phyloP scores from a whole-genome alignment of 2,113 vertebrate species.

The Hiodon tergisus region DNA sequence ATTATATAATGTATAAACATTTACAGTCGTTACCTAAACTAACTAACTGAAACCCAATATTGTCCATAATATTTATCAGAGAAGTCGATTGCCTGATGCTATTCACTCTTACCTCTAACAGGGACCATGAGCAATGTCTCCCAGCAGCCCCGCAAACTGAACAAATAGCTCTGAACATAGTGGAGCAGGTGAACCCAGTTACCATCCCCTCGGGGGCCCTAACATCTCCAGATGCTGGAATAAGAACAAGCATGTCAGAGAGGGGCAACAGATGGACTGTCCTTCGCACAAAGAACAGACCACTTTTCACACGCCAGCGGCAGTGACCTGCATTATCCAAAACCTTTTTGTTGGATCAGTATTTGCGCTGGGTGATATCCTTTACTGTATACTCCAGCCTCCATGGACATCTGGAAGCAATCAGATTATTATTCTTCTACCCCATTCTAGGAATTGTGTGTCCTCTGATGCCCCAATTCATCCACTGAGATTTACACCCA shows the following conservation, averaged over 20 bases:
- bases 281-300: slow-evolving; percentile 4
- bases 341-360: slow-evolving; percentile 33
- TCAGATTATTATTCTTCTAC: slow-evolving; percentile 30
- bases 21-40: no score
- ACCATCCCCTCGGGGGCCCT: not conserved
- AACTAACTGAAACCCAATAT: no score
- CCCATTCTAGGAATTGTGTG: slow-evolving; percentile 15
- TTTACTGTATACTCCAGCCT: slow-evolving; percentile 31
- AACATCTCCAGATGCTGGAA: slow-evolving; percentile 5
- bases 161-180: not conserved
- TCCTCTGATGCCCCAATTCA: slow-evolving; percentile 20
- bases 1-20: no score
- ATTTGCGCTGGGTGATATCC: slow-evolving; percentile 30
- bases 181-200: slow-evolving; percentile 8
- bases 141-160: not conserved
- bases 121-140: not conserved
- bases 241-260: slow-evolving; percentile 18
- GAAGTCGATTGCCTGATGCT: no score
- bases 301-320: slow-evolving; percentile 35
- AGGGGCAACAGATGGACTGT: slow-evolving; percentile 30
- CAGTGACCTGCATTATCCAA: slow-evolving; percentile 16
- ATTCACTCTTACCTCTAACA: no score
- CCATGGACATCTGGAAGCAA: slow-evolving; percentile 35
- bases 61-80: no score
- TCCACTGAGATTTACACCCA: slow-evolving; percentile 37